These are phyloP conservation scores for Calvadosia cruxmelitensis DNA, from an alignment of 30 jellyfish, hydroid and myxozoan species.

Conservation along the genomic window DNA sequence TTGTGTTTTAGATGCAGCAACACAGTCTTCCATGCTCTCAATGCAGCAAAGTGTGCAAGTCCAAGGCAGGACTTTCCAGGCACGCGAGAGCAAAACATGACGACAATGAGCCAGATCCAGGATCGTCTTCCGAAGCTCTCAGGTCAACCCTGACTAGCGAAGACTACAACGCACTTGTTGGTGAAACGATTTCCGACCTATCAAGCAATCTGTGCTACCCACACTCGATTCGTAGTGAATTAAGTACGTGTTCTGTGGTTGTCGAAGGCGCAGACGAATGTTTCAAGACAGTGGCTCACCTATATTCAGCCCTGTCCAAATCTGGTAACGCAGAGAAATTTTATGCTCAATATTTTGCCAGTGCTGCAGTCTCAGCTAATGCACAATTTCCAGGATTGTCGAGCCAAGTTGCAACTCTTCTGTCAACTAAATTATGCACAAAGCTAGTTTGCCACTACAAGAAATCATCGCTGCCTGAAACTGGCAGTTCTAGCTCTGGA, in stretches of 20 bases:
- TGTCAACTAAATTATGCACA: neutral
- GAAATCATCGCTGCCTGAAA: too few species aligned
- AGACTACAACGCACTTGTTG: conserved; percentile 12
- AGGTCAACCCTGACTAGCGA: conserved; percentile 7
- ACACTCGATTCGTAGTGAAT: neutral
- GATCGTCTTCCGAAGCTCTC: neutral
- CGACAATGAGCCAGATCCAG: conserved; percentile 5
- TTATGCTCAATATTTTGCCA: conserved; percentile 8
- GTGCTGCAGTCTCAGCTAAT: conserved; percentile 10
- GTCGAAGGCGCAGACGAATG: conserved; percentile 3
- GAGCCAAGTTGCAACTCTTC: conserved; percentile 9
- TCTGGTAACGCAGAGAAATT: conserved; percentile 19
- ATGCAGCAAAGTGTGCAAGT: conserved; percentile 20
- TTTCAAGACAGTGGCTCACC: conserved; percentile 14
- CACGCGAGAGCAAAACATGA: conserved; percentile 13
- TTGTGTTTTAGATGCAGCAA: neutral
- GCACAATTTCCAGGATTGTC: conserved; percentile 5
- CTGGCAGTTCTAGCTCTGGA: too few species aligned
- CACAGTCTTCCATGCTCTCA: neutral
- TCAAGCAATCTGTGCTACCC: conserved; percentile 15
- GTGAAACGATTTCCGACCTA: conserved; percentile 11
- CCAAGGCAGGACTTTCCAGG: conserved; percentile 27
- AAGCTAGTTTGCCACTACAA: conserved; percentile 2
- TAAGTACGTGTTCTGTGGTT: neutral
- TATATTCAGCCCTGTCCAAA: conserved; percentile 3